phyloP scores from a whole-genome alignment of 2,888 invertebrate species.

The Labia minor region DNA sequence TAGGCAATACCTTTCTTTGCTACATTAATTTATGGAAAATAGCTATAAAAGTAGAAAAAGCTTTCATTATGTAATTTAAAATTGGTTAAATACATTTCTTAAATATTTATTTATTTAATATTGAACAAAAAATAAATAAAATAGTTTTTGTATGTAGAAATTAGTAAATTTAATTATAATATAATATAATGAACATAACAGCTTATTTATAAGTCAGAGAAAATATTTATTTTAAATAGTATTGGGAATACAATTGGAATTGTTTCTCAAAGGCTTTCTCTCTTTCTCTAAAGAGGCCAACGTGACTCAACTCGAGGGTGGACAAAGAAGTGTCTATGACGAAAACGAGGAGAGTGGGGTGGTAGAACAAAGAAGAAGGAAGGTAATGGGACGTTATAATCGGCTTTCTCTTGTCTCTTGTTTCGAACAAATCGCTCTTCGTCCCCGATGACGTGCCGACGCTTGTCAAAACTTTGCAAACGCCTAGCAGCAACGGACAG shows the following conservation, averaged over 20 bases:
- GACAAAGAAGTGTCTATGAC: slow-evolving; percentile 31
- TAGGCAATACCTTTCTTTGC: too few relatives aligned
- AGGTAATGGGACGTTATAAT: slow-evolving; percentile 32
- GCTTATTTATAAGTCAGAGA: too few relatives aligned
- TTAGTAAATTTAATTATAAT: too few relatives aligned
- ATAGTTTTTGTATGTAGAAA: too few relatives aligned
- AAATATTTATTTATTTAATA: too few relatives aligned
- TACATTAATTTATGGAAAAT: too few relatives aligned
- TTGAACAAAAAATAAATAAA: too few relatives aligned
- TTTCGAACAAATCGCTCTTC: slow-evolving; percentile 25
- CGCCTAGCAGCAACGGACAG: slow-evolving; percentile 17
- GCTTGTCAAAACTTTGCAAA: slow-evolving; percentile 13
- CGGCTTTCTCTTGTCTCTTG: slow-evolving; percentile 22
- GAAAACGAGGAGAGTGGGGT: slow-evolving; percentile 28
- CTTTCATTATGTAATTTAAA: too few relatives aligned
- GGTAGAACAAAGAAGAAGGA: slow-evolving; percentile 19
- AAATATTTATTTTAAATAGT: too few relatives aligned
- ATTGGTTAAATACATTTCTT: too few relatives aligned
- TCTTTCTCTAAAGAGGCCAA: slow-evolving; percentile 2
- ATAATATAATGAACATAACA: too few relatives aligned
- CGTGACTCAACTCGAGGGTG: slow-evolving; percentile 28
- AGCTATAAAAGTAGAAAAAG: too few relatives aligned
- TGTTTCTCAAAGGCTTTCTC: neutral
- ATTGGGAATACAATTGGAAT: neutral
- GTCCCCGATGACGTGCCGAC: slow-evolving; percentile 20